A percentile compares a stretch with the other conserved stretches of the same genome.
Conservation (phyloP, 2,888 invertebrate genomes). For the Clunio marinus region DNA sequence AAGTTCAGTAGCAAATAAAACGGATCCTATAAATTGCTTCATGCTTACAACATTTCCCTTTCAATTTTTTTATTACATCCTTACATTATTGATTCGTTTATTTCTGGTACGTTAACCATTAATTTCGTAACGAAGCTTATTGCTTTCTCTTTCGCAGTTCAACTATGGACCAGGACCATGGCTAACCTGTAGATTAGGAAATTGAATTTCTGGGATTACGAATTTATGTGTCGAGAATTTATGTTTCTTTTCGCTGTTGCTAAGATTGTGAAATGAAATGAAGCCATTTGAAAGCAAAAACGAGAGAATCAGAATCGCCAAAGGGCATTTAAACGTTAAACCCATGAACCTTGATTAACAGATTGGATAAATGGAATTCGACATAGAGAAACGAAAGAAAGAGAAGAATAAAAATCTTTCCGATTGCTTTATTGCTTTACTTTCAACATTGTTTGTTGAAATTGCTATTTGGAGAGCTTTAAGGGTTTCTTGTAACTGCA, state of each 20-base stretch:
- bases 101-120: conserved; percentile 23
- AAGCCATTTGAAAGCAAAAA: conserved; percentile 13
- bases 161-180: neutral
- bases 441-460: conserved; percentile 1
- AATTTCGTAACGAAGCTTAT: no score
- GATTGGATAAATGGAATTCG: neutral
- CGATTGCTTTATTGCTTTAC: neutral
- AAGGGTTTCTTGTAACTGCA: conserved; percentile 3
- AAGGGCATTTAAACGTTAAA: conserved; percentile 25
- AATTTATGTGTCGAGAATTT: conserved; percentile 27
- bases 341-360: conserved; percentile 22
- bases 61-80: conserved; percentile 8
- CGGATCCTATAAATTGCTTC: conserved; percentile 31
- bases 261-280: conserved; percentile 14
- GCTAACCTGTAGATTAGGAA: conserved; percentile 13
- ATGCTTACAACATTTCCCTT: conserved; percentile 15
- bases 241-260: neutral
- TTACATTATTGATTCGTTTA: conserved; percentile 34
- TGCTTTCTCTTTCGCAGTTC: neutral
- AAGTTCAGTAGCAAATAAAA: conserved; percentile 14
- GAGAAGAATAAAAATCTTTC: neutral
- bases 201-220: conserved; percentile 17
- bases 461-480: neutral
- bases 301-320: conserved; percentile 4
- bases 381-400: neutral